A percentile compares a stretch with the other conserved stretches of the same genome.
phyloP scores from a whole-genome alignment of 92 coral and sea anemone genomes.

The Siderastrea radians region DNA sequence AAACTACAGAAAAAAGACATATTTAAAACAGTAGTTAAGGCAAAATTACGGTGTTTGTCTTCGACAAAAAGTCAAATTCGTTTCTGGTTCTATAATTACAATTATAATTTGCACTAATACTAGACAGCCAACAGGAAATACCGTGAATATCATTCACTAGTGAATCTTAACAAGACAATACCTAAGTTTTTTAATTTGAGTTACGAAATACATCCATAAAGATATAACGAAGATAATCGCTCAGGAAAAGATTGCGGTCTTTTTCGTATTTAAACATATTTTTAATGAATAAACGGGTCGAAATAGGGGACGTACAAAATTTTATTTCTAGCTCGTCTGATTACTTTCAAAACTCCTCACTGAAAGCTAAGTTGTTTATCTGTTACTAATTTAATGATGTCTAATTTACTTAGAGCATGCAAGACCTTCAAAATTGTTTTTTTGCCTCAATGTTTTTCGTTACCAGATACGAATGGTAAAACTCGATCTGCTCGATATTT shows the following conservation, averaged over 20 bases:
- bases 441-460: constrained; percentile 2
- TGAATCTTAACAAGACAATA: constrained; percentile 35
- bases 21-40: background rate
- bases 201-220: constrained; percentile 22
- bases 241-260: background rate
- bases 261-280: constrained; percentile 8
- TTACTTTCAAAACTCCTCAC: constrained; percentile 35
- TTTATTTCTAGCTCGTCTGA: background rate
- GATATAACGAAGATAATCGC: constrained; percentile 29
- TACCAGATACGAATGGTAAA: constrained; percentile 7
- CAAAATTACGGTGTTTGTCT: constrained; percentile 5
- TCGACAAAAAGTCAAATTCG: constrained; percentile 29
- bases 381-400: constrained; percentile 23
- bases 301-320: background rate
- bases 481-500: constrained; percentile 11
- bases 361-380: constrained; percentile 37
- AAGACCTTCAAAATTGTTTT: constrained; percentile 5
- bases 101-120: constrained; percentile 46
- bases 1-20: background rate
- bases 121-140: constrained; percentile 51
- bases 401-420: constrained; percentile 32
- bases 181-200: constrained; percentile 35
- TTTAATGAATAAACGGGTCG: background rate
- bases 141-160: constrained; percentile 42
- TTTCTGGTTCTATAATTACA: constrained; percentile 53